Base-by-base conservation (phyloP, 2,888 invertebrate species). In the Chloroclysta siterata region DNA sequence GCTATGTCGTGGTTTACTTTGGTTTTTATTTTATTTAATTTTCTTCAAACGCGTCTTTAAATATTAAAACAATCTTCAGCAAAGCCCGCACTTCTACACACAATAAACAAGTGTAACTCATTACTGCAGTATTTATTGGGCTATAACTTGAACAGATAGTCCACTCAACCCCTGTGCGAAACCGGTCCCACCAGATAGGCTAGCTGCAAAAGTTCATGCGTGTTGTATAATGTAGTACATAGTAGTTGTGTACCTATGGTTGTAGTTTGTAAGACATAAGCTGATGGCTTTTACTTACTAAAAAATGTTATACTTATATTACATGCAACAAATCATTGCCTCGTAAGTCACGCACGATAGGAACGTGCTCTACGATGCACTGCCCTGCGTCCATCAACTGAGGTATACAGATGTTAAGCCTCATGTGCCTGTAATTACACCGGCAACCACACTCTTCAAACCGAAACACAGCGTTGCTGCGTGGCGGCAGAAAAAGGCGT, bases 171-270 rank as follows among this genome's bases (percentile, higher is more conserved):
- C 46, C 63, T 66, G 66, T 66, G 52, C 72, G 70, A 76, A 87
- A 89, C 89, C 88, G 89, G 89, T 89, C 81, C 51, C 54, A 75
- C 76, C 77, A 79, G 85, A 81, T 87, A 85, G 58, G 14, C 46
- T 67, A 58, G 53, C 63, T 61, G 87, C 87, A 84, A 88, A 87
- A 87, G 87, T 89, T 88, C 88, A 89, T 88, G 83, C 82, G 83
- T 84, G 81, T 87, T 82, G 54, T 57, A 61, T 82, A 84, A 78
- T 72, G 69, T 77, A 70, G 69, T 72, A 73, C 83, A 80, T 83
- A 81, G 79, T 81, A 75, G 79, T 54, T 41, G 59, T 53, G 22
- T 80, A 39, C 36, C 36, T 39, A 76, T 78, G 77, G 72, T 79
- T 81, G 79, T 57, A 39, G 42, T 52, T 28, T 48, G 7, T 22